Conservation (phyloP, 2,888 invertebrate genomes). For the Amiota communis region DNA sequence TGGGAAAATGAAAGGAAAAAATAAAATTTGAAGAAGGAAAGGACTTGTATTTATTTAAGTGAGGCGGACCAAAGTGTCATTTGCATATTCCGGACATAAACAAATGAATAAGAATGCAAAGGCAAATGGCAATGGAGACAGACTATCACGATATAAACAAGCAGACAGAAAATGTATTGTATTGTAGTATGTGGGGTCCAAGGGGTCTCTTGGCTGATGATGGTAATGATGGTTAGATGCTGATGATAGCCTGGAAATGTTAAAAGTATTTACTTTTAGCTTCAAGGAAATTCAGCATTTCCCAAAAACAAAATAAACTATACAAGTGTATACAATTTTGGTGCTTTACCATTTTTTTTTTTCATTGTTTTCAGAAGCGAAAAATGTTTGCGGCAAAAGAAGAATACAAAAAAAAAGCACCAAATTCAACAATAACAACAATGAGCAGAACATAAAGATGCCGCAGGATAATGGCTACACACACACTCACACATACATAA, state of each 20-base stretch:
- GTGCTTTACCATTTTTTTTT: neutral
- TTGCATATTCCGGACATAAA: constrained; percentile 40
- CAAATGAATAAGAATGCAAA: too few species aligned
- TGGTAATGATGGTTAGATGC: too few species aligned
- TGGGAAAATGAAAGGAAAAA: too few species aligned
- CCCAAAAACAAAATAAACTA: constrained; percentile 36
- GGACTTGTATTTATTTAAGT: too few species aligned
- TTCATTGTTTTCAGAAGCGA: neutral
- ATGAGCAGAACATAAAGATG: too few species aligned
- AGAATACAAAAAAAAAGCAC: constrained; percentile 3
- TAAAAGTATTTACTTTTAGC: constrained; percentile 68
- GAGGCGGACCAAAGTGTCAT: too few species aligned
- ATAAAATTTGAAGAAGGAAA: neutral
- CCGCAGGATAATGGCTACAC: neutral
- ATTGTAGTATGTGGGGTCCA: too few species aligned
- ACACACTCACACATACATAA: neutral
- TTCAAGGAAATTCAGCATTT: constrained; percentile 65
- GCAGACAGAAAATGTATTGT: too few species aligned
- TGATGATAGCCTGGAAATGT: constrained; percentile 42
- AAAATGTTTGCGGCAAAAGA: neutral
- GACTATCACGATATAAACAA: too few species aligned
- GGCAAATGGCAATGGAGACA: too few species aligned
- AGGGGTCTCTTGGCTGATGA: too few species aligned
- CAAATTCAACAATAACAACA: neutral
- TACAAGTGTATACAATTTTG: too few species aligned